phyloP scores from a whole-genome alignment of 2,113 vertebrate genomes.

The Sylvilagus bachmani region DNA sequence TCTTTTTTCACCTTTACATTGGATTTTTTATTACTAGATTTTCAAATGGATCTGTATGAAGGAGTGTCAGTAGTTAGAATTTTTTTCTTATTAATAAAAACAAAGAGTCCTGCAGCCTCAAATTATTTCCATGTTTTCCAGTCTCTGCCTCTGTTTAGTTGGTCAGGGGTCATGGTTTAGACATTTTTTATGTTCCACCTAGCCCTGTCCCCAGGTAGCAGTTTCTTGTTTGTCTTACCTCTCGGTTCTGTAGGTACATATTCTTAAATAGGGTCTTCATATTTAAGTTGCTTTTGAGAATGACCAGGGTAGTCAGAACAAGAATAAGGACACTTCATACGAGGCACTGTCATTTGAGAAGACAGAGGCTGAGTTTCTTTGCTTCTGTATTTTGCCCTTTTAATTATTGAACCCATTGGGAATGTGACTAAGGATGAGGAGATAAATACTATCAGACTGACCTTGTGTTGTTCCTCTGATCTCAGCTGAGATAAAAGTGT shows the following conservation, averaged over 20 bases:
- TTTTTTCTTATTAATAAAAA: slow-evolving; percentile 23
- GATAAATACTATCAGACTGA: slow-evolving; percentile 44
- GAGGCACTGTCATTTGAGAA: slow-evolving; percentile 45
- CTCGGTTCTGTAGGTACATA: slow-evolving; percentile 1
- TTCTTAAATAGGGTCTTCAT: slow-evolving; percentile 43
- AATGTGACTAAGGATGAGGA: slow-evolving; percentile 52
- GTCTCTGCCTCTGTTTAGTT: not conserved
- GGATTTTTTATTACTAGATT: slow-evolving; percentile 57
- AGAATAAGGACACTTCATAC: slow-evolving; percentile 36
- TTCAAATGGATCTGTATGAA: not conserved
- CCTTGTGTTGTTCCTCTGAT: not conserved
- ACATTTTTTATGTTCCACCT: not conserved
- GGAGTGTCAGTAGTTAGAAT: slow-evolving; percentile 1
- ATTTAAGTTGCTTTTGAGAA: slow-evolving; percentile 47
- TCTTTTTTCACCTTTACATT: not conserved
- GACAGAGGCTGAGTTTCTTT: slow-evolving; percentile 14
- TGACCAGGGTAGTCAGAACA: slow-evolving; percentile 29
- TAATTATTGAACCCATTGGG: slow-evolving; percentile 56
- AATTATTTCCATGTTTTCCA: not conserved
- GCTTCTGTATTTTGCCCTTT: slow-evolving; percentile 60
- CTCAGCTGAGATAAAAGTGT: slow-evolving; percentile 48
- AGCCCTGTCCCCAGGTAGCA: not conserved
- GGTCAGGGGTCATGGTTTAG: not conserved
- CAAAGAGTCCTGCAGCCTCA: not conserved
- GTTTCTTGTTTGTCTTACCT: not conserved